Conservation (phyloP, 2,797 vertebrate species). For the Cygnus olor region DNA sequence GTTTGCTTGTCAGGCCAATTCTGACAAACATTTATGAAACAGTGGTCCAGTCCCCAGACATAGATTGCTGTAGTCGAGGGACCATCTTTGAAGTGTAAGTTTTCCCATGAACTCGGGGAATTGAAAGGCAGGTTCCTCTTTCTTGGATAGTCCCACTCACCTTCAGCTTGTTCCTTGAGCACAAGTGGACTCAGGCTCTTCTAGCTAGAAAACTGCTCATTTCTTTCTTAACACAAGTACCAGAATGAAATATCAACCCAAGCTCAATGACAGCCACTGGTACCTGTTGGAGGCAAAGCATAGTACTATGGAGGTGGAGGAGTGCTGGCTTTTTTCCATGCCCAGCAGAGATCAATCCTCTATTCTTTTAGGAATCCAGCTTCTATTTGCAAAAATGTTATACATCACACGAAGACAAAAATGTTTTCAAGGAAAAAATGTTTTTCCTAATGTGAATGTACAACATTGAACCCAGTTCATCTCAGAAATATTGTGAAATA, state of each 20-base stretch:
- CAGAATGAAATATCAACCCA: neutral
- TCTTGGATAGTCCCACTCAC: neutral
- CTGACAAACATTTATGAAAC: neutral
- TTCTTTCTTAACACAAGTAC: neutral
- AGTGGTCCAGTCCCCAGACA: neutral
- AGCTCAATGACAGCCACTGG: neutral
- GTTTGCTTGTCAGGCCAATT: neutral
- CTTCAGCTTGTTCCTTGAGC: neutral
- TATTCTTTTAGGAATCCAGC: slow-evolving; percentile 1
- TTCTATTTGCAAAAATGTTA: neutral
- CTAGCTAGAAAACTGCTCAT: neutral
- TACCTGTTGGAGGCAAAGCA: neutral
- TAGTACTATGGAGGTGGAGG: neutral
- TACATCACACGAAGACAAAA: neutral
- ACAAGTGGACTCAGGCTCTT: neutral
- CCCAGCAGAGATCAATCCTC: neutral
- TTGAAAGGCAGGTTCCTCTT: neutral
- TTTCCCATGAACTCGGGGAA: neutral
- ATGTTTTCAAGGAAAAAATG: neutral
- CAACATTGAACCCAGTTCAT: neutral
- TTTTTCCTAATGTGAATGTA: neutral
- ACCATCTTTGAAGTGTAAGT: neutral
- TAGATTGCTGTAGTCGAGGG: neutral
- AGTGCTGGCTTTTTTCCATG: neutral
- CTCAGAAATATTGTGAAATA: slow-evolving; percentile 15